Percentiles rank a stretch among this genome's conserved stretches.
These are phyloP conservation scores for Harpagifer antarcticus DNA, from an alignment of 2,797 vertebrate genomes.

Conservation along the genomic window DNA sequence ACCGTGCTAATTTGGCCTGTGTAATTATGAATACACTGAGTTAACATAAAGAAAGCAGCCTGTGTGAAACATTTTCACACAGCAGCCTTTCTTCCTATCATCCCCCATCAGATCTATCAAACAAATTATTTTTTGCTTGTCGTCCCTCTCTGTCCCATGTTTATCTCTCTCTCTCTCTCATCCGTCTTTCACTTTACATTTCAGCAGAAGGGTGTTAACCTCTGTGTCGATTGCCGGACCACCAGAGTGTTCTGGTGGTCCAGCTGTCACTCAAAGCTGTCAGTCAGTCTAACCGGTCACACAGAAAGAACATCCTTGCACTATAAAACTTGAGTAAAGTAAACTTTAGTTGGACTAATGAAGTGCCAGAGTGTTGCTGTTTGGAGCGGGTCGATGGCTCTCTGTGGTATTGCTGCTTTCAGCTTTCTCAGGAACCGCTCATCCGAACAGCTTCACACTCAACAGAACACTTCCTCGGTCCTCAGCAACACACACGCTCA, in stretches of 20 bases:
- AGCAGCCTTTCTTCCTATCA: slow-evolving; percentile 14
- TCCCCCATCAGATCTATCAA: slow-evolving; percentile 22
- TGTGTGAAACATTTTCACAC: background rate
- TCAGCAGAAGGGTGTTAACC: slow-evolving; percentile 30
- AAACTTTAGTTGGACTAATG: background rate
- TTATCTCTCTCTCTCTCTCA: slow-evolving; percentile 2
- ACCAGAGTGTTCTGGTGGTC: slow-evolving; percentile 3
- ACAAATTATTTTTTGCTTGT: slow-evolving; percentile 4
- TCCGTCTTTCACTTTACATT: slow-evolving; percentile 27
- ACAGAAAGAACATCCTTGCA: background rate
- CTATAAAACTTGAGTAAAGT: background rate
- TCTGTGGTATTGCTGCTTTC: too few species aligned
- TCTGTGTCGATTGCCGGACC: slow-evolving; percentile 17
- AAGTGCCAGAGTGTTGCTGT: too few species aligned
- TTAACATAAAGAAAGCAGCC: slow-evolving; percentile 21
- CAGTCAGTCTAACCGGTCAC: slow-evolving; percentile 14
- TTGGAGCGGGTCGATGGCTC: too few species aligned
- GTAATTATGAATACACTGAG: slow-evolving; percentile 40
- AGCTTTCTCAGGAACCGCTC: too few species aligned
- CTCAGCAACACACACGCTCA: too few species aligned
- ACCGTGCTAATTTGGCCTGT: slow-evolving; percentile 21
- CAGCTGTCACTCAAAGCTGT: slow-evolving; percentile 29
- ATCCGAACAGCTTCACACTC: too few species aligned
- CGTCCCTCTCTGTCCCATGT: background rate
- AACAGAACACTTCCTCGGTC: too few species aligned